Conservation (phyloP, 1,140 invertebrate species). For the Drosophila truncata region DNA sequence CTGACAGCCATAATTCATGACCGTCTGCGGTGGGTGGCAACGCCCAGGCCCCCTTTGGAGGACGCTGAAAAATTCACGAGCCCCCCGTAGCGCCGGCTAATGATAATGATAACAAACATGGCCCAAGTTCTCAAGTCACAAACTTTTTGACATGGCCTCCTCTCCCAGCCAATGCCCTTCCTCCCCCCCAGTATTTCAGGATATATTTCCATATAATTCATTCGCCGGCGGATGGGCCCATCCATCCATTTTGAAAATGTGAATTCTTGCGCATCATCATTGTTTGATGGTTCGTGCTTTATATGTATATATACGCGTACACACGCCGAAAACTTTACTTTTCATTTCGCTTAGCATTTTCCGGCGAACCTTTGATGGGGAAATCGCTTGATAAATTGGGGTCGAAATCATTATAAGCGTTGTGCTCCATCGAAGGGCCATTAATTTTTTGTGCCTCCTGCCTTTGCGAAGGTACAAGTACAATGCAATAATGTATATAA, state of each 20-base stretch:
- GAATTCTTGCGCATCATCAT: slow-evolving; percentile 84
- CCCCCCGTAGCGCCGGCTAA: slow-evolving; percentile 52
- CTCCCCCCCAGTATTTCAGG: slow-evolving; percentile 11
- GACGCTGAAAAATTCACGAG: slow-evolving; percentile 70
- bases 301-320: slow-evolving; percentile 63
- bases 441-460: slow-evolving; percentile 62
- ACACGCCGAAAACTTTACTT: slow-evolving; percentile 56
- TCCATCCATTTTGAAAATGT: slow-evolving; percentile 78
- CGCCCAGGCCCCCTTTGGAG: slow-evolving; percentile 23
- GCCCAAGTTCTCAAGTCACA: slow-evolving; percentile 74
- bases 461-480: slow-evolving; percentile 32
- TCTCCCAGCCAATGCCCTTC: slow-evolving; percentile 8
- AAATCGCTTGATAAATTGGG: slow-evolving; percentile 81
- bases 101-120: slow-evolving; percentile 84
- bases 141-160: slow-evolving; percentile 76
- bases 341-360: slow-evolving; percentile 47
- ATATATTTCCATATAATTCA: slow-evolving; percentile 81
- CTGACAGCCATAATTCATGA: slow-evolving; percentile 81
- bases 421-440: slow-evolving; percentile 69
- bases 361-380: background rate
- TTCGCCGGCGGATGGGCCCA: slow-evolving; percentile 55
- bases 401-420: slow-evolving; percentile 83
- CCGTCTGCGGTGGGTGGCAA: slow-evolving; percentile 32
- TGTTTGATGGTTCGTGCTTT: slow-evolving; percentile 82
- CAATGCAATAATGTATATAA: slow-evolving; percentile 51